phyloP scores from a whole-genome alignment of 2,888 invertebrate species.

The Gerris lacustris region DNA sequence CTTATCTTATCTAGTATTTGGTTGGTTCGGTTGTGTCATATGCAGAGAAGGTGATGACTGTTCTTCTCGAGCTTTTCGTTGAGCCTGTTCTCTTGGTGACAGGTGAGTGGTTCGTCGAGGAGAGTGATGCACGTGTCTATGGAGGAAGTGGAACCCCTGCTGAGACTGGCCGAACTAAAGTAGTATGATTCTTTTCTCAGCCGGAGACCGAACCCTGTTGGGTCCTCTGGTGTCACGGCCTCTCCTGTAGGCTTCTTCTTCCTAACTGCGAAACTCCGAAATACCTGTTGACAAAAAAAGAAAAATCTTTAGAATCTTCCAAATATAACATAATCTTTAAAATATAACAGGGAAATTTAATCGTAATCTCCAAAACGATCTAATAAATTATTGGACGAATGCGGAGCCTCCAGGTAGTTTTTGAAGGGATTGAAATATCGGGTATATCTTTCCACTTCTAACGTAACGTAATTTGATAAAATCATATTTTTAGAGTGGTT shows the following conservation, averaged over 20 bases:
- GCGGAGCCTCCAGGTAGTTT: too few species aligned
- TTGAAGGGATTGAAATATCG: too few species aligned
- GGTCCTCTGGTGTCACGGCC: conserved; percentile 7
- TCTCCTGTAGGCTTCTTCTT: conserved; percentile 15
- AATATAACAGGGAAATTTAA: too few species aligned
- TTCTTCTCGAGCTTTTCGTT: conserved; percentile 21
- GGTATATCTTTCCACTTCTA: too few species aligned
- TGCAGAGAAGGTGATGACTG: not conserved
- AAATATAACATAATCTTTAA: not conserved
- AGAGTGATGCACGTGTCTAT: conserved; percentile 22
- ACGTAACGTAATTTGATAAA: too few species aligned
- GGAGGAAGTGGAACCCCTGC: not conserved
- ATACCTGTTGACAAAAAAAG: conserved; percentile 17
- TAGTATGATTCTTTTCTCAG: conserved; percentile 21
- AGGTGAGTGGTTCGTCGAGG: conserved; percentile 18
- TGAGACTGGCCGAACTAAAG: conserved; percentile 22
- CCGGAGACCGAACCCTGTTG: not conserved
- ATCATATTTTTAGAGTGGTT: too few species aligned
- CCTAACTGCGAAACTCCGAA: conserved; percentile 18
- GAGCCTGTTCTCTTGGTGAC: conserved; percentile 18
- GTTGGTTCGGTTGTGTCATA: not conserved
- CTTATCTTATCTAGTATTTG: too few species aligned
- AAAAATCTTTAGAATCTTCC: not conserved
- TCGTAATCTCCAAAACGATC: too few species aligned
- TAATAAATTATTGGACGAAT: too few species aligned